Base-by-base conservation (phyloP, 53 echinoderm and acorn worm genomes). In the Apostichopus leukothele region DNA sequence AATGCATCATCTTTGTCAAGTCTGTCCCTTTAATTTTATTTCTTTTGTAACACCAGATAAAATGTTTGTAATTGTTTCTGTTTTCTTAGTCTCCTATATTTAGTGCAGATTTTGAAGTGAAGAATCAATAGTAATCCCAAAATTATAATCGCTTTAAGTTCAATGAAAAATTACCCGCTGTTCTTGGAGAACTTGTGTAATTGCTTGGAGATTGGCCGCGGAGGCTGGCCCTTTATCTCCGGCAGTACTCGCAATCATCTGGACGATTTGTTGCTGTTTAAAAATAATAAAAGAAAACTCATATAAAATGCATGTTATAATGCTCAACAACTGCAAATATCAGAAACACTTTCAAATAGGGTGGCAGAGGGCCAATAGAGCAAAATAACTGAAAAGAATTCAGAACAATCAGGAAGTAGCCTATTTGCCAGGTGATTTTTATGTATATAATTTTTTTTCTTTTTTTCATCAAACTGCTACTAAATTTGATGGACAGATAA, bases 161-260 rank as follows among this genome's bases (percentile, higher is more conserved):
- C 53, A 2, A 4, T 84, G 3, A 60, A 1, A 61, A 16, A 9
- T 63, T 83, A 96, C 96, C 90, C 95, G 86, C 75, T 96, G 96
- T 67, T 95, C 96, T 91, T 96, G 94, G 60, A 96, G 89, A 22
- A 92, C 96, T 23, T 92, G 90, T 86, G 95, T 91, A 53, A 96
- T 92, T 74, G 95, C 91, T 86, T 86, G 92, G n/a, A 96, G 83
- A 87, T 96, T 96, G 16, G 91, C 90, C 19, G 92, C 84, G 4
- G 95, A 92, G 27, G 91, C 91, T 26, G 96, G 96, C 50, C 96
- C 96, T 90, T 96, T 96, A 79, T 87, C 75, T 52, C 88, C 88
- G 57, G 88, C 88, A 75, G 75, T 54, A 75, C 75, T 87, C 55
- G 89, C 91, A 21, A 93, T 91, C 93, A 93, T 93, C 54, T 91